Percentiles rank a stretch among this genome's conserved stretches.
Conservation (phyloP, 2,888 invertebrate genomes). For the Argyresthia albistria region DNA sequence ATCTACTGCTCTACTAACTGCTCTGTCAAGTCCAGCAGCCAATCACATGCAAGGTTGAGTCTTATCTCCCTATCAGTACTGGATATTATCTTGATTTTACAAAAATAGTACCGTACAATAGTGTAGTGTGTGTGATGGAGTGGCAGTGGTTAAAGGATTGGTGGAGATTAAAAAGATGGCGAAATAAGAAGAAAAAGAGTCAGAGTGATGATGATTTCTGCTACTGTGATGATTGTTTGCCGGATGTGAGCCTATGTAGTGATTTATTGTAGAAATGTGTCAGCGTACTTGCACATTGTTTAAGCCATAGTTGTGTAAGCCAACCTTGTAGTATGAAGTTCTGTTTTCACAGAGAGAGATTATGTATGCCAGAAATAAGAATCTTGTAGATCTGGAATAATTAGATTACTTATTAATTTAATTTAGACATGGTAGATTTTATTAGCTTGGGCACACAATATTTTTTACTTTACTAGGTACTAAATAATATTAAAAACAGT, state of each 20-base stretch:
- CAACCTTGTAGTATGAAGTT: too few relatives aligned
- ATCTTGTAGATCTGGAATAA: neutral
- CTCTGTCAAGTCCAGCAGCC: constrained; percentile 33
- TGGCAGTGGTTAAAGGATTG: constrained; percentile 87
- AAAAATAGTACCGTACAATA: constrained; percentile 1
- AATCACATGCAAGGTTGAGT: constrained; percentile 42
- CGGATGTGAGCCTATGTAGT: constrained; percentile 49
- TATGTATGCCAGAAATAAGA: neutral
- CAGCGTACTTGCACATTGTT: neutral
- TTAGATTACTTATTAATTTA: too few relatives aligned
- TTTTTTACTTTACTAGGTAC: too few relatives aligned
- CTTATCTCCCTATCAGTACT: constrained; percentile 5
- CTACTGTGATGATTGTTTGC: constrained; percentile 83
- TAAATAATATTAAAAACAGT: too few relatives aligned
- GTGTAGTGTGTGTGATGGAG: constrained; percentile 70
- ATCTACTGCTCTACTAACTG: constrained; percentile 42
- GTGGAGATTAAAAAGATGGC: constrained; percentile 83
- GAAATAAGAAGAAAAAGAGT: constrained; percentile 67
- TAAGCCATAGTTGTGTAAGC: too few relatives aligned
- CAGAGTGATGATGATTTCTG: constrained; percentile 77
- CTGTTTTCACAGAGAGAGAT: neutral
- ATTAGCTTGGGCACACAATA: too few relatives aligned
- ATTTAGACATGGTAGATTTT: too few relatives aligned
- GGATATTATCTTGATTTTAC: constrained; percentile 6
- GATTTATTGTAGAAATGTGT: constrained; percentile 6